Evolutionary conservation across 1,140 invertebrate species (phyloP).

Genomic region (Lepidurus apus): DNA sequence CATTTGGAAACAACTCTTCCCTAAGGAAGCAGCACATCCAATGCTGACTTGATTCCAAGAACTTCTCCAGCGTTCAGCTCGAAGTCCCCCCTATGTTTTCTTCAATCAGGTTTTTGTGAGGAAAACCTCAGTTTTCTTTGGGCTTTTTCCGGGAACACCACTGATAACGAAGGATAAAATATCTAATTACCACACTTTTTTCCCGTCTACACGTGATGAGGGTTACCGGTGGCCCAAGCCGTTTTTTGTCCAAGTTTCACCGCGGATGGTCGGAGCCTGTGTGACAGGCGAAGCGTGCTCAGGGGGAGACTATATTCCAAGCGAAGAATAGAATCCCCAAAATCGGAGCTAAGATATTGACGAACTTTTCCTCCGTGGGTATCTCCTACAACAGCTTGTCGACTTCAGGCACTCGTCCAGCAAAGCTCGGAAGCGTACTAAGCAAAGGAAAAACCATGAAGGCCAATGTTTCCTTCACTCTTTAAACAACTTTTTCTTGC

Average conservation of each 20-base stretch:
- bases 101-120: background rate
- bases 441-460: conserved; percentile 2
- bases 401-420: conserved; percentile 20
- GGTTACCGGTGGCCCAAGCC: background rate
- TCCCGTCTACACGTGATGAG: background rate
- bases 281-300: conserved; percentile 12
- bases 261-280: conserved; percentile 2
- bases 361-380: background rate
- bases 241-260: background rate
- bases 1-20: background rate
- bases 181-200: conserved; percentile 10
- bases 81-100: background rate
- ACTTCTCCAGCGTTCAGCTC: background rate
- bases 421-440: conserved; percentile 18
- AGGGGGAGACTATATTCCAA: background rate
- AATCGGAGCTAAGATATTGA: conserved; percentile 15
- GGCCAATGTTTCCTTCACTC: background rate
- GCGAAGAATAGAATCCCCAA: background rate
- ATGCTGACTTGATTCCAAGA: conserved; percentile 3
- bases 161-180: conserved; percentile 22
- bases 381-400: background rate
- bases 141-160: background rate
- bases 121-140: background rate
- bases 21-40: conserved; percentile 4
- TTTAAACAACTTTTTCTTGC: conserved; percentile 11